phyloP scores from a whole-genome alignment of 2,797 vertebrate species.

The Silurus aristotelis region DNA sequence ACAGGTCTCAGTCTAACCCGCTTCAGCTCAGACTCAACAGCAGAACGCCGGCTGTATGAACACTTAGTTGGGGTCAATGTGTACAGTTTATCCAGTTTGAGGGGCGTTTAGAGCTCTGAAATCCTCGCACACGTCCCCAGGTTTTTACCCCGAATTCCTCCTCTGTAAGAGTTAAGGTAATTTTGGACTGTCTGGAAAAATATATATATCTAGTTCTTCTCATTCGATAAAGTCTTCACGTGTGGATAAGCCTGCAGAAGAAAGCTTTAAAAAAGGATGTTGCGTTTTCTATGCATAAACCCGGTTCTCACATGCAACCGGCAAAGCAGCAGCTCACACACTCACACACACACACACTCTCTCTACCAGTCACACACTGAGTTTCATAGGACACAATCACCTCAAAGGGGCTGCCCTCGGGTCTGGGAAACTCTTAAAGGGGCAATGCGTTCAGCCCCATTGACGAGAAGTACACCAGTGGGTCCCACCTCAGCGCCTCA shows the following conservation, averaged over 20 bases:
- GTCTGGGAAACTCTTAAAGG: slow-evolving; percentile 41
- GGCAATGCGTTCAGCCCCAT: background rate
- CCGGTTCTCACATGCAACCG: slow-evolving; percentile 41
- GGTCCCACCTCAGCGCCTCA: slow-evolving; percentile 33
- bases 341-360: background rate
- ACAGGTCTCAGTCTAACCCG: background rate
- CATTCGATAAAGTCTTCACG: background rate
- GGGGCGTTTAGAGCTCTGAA: background rate
- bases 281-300: slow-evolving; percentile 6
- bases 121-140: slow-evolving; percentile 15
- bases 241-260: background rate
- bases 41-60: background rate
- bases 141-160: slow-evolving; percentile 27
- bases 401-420: slow-evolving; percentile 29
- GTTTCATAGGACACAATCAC: slow-evolving; percentile 30
- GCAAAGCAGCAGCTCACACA: background rate
- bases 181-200: too few relatives aligned
- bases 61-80: background rate
- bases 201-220: background rate
- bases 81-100: slow-evolving; percentile 11
- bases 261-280: background rate
- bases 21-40: background rate
- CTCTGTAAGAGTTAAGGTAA: background rate
- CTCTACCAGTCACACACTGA: background rate
- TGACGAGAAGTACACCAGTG: background rate